Evolutionary conservation across 35 echinoderm and acorn worm species (phyloP).

Genomic region (Eucidaris tribuloides): DNA sequence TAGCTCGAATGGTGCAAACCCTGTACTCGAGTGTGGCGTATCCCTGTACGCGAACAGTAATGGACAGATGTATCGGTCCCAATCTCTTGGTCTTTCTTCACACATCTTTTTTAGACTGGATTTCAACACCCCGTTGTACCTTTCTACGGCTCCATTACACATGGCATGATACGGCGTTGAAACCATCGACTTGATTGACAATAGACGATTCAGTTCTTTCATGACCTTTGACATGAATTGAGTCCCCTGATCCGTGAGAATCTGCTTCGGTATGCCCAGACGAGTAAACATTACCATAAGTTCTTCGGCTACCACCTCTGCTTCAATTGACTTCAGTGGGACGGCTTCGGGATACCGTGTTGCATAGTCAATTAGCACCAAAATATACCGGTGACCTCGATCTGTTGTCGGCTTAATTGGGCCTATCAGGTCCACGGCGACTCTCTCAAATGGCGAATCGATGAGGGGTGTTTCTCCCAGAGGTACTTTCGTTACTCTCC

Average conservation of each 20-base stretch:
- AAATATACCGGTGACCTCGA: conserved; percentile 43
- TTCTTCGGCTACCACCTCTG: conserved; percentile 41
- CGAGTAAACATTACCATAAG: conserved; percentile 35
- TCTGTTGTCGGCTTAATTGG: conserved; percentile 45
- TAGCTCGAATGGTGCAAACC: conserved; percentile 41
- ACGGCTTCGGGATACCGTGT: conserved; percentile 60
- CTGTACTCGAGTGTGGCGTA: conserved; percentile 15
- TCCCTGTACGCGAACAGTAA: conserved; percentile 43
- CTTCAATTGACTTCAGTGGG: conserved; percentile 28
- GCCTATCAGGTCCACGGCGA: conserved; percentile 47
- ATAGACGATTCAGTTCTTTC: conserved; percentile 23
- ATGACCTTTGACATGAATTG: conserved; percentile 49
- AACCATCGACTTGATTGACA: conserved; percentile 29
- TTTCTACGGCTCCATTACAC: conserved; percentile 45
- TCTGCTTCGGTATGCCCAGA: conserved; percentile 41
- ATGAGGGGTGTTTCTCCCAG: conserved; percentile 40
- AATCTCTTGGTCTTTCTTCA: conserved; percentile 46
- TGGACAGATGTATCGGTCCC: conserved; percentile 57
- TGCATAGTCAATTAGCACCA: conserved; percentile 53
- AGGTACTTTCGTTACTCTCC: conserved; percentile 37
- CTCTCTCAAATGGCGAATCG: conserved; percentile 50
- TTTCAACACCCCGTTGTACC: conserved; percentile 35
- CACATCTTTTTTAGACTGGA: conserved; percentile 26
- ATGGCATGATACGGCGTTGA: conserved; percentile 44
- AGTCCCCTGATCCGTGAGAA: conserved; percentile 45